Conservation (phyloP, 2,113 vertebrate genomes). For the Tringa solitaria region DNA sequence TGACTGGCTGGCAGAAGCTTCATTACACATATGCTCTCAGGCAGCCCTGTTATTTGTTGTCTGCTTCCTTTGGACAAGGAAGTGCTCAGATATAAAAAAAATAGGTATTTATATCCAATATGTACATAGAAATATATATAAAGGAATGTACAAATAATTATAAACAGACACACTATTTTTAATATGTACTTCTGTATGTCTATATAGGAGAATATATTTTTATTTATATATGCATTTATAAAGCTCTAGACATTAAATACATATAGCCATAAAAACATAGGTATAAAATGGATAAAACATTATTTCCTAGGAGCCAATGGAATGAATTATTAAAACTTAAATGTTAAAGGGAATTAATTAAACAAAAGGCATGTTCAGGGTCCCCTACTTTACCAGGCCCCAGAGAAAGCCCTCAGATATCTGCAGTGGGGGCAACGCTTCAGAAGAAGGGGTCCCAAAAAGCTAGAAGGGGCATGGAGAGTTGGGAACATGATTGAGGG, state of each 20-base stretch:
- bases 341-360: not conserved
- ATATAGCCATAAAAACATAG: not conserved
- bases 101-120: not conserved
- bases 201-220: not conserved
- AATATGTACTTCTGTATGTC: not conserved
- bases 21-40: not conserved
- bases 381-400: not conserved
- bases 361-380: not conserved
- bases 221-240: not conserved
- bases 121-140: not conserved
- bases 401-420: not conserved
- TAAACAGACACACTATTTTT: not conserved
- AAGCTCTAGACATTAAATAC: not conserved
- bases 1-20: not conserved
- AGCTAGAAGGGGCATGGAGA: not conserved
- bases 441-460: fast-evolving
- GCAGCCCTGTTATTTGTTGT: not conserved
- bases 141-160: not conserved
- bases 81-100: not conserved
- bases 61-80: not conserved
- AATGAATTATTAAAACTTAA: not conserved
- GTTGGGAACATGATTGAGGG: not conserved
- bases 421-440: fast-evolving
- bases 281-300: not conserved
- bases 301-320: not conserved